Evolutionary conservation across 2,113 vertebrate genomes (phyloP), one percentile per base, ranked within the genome.

Genomic region (Aramus guarauna): DNA sequence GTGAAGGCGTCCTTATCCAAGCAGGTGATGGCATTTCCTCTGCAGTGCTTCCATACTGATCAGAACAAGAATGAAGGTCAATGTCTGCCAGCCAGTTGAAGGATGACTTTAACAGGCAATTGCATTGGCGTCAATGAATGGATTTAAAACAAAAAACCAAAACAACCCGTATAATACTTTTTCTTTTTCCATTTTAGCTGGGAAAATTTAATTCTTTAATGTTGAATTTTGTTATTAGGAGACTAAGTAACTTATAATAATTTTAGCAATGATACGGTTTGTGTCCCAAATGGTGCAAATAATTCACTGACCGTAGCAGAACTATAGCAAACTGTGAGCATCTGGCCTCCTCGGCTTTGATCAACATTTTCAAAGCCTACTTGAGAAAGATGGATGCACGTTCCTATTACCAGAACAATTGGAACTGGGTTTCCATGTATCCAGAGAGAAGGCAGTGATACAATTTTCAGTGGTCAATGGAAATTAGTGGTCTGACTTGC

Each of bases 321-420:
- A 59, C 60, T 88, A 18, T 3, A 74, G 36, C 71, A 63, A 77
- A 77, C 52, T 80, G 39, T 63, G 75, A 95, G 76, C 79, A 88
- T 89, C 88, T 88, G 82, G 72, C 43, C 52, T 77, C 19, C 30
- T 84, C 36, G 92, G 64, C 92, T 95, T 92, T 95, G 83, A 92
- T 96, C 92, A 94, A 88, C 76, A 60, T 96, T 92, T 96, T 95
- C 96, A 95, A 96, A 96, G 76, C 59, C 83, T 88, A 7, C 67
- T 92, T 81, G 79, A 90, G 85, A 74, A 90, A 92, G 75, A 96
- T 17, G 60, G 68, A 96, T 94, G 79, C 60, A 84, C 59, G 36
- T 77, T 87, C 69, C 48, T 92, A 87, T 94, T 91, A 96, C 92
- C 27, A 78, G 74, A 93, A 94, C 92, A 95, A 96, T 92, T 47